Evolutionary conservation across 1,140 invertebrate genomes (phyloP), one percentile per base, ranked within the genome.

Genomic region (Nylanderia fulva): DNA sequence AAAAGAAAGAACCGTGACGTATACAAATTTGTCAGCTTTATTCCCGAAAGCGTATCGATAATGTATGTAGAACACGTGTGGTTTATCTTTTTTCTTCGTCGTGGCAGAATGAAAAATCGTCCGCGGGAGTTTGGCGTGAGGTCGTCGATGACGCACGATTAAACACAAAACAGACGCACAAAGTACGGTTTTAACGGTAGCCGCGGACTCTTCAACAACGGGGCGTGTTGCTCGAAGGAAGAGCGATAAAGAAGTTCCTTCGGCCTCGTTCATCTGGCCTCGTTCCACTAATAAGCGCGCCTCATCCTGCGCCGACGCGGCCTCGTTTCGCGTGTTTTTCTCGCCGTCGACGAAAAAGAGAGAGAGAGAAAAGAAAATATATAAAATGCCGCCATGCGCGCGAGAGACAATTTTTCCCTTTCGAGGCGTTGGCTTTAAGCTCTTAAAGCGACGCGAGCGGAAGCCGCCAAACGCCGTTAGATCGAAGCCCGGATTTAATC

Each of bases 291-390:
- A 58, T 72, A 82, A 63, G 48, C 68, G 48, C 54, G 84, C 42
- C 68, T 88, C 86, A 85, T 85, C 54, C 66, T 84, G 74, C 76
- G 36, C 60, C 64, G 54, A 75, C 21, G 27, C 82, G 87, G 83
- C 87, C 86, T 85, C 86, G 68, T 88, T 88, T 85, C 58, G 61
- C 72, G 36, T 82, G 60, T 88, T 88, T 88, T 88, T 85, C 75
- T 85, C 68, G 75, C 76, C 84, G 36, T 76, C 68, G 54, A 52
- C 33, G 45, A 33, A 61, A 68, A 75, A 64, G 21, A 66, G 21
- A 64, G 56, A 63, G 21, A 61, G 42, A 68, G 45, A 83, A 7
- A 54, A 29, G 21, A 42, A 60, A 5, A 64, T n/a, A 56, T 33
- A 45, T 36, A 60, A 52, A 77, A 64, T 11, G 27, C 45, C 8